These are phyloP conservation scores for Rapana venosa DNA, from an alignment of 2,888 invertebrate genomes.

Conservation along the genomic window DNA sequence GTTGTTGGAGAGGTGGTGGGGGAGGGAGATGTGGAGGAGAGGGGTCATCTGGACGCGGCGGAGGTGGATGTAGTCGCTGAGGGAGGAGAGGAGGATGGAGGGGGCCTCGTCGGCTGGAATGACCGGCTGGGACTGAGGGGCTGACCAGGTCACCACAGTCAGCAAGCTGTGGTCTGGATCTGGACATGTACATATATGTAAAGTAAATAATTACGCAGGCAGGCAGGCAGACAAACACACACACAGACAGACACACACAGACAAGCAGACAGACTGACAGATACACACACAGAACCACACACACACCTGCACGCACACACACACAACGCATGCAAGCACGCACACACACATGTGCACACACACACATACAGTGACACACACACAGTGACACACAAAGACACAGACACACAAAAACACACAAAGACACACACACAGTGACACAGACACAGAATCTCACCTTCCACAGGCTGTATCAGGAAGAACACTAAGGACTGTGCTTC, in stretches of 20 bases:
- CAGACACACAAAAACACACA: background rate
- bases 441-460: conserved; percentile 61
- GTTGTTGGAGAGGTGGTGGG: conserved; percentile 42
- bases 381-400: background rate
- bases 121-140: conserved; percentile 35
- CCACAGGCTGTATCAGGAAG: conserved; percentile 71
- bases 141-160: conserved; percentile 60
- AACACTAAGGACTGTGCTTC: conserved; percentile 63
- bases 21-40: conserved; percentile 53
- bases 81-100: conserved; percentile 59
- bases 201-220: too few species aligned
- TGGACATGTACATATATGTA: conserved; percentile 44
- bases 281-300: too few species aligned
- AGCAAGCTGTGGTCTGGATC: conserved; percentile 70
- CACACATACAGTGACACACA: too few species aligned
- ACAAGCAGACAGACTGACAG: too few species aligned
- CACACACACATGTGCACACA: too few species aligned
- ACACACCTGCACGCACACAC: too few species aligned
- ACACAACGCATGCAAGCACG: too few species aligned
- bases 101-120: conserved; percentile 51
- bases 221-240: too few species aligned
- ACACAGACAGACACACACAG: too few species aligned
- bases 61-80: conserved; percentile 63
- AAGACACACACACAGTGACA: background rate
- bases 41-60: conserved; percentile 66